Base-by-base conservation (phyloP, 1,140 invertebrate species). In the Drosophila novamexicana region DNA sequence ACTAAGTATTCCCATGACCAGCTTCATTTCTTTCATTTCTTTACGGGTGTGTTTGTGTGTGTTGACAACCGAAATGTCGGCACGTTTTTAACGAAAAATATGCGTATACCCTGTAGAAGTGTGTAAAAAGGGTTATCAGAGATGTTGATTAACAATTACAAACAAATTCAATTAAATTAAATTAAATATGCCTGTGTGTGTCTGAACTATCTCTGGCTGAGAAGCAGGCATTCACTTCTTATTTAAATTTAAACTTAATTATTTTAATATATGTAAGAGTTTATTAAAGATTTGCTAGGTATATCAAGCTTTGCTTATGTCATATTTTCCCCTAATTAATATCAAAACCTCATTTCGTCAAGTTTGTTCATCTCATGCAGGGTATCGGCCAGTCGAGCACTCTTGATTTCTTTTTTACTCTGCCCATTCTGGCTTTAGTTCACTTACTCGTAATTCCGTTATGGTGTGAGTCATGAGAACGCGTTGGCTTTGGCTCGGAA, bases 31-130 rank as follows among this genome's bases (percentile, higher is more conserved):
- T 59, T 59, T 59, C 57, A 59, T 59, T 59, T 59, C 5, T 36
- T 39, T 49, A 10, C 50, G 47, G 14, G 45, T 22, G 22, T 54
- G 63, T 64, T n/a, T 82, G 62, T 74, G 78, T 75, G 66, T 89
- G 84, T 81, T 89, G 85, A 89, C 84, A 89, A 63, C 81, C 85
- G 69, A 81, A 89, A 84, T 89, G 84, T 89, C 85, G 84, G 85
- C 84, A 89, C 84, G 84, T 89, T 90, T 89, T 84, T 71, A 77
- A 79, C 78, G 14, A 70, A 22, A 29, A 69, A 83, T 82, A 80
- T 62, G 47, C 47, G 9, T 18, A 59, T 47, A 59, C 57, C 57
- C 57, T 45, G 29, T 16, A 34, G 9, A 34, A 45, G 12, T 18
- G n/a, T 4, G 12, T 36, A 18, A 14, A 45, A 10, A 2, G 56